phyloP scores from a whole-genome alignment of 2,113 vertebrate species.

The Oxyura jamaicensis region DNA sequence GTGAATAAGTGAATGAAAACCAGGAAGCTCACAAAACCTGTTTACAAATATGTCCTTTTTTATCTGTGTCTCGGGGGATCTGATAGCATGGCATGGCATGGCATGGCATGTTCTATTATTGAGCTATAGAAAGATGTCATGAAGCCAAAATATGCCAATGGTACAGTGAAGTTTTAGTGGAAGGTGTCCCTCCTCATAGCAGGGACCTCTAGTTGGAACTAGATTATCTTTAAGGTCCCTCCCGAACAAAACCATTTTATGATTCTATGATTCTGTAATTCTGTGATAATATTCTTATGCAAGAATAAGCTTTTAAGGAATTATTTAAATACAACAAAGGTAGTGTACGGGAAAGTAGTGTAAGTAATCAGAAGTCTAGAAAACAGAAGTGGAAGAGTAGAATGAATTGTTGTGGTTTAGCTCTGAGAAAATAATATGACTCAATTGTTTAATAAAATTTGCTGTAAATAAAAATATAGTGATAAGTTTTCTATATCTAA shows the following conservation, averaged over 20 bases:
- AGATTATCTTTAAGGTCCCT: too few relatives aligned
- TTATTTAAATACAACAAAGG: not conserved
- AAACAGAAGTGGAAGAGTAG: not conserved
- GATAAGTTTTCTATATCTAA: not conserved
- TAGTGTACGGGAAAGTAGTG: not conserved
- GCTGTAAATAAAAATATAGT: not conserved
- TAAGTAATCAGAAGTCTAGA: not conserved
- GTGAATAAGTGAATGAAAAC: slow-evolving; percentile 58
- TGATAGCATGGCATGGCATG: too few relatives aligned
- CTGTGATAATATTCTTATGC: not conserved
- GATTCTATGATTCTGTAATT: too few relatives aligned
- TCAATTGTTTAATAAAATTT: not conserved
- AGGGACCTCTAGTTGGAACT: too few relatives aligned
- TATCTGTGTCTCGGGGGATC: not conserved
- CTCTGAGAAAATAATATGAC: not conserved
- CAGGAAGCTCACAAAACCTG: slow-evolving; percentile 30
- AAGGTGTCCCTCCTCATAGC: too few relatives aligned
- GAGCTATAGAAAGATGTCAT: not conserved
- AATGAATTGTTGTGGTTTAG: not conserved
- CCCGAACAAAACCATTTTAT: too few relatives aligned
- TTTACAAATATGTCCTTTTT: slow-evolving; percentile 62
- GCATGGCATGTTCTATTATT: not conserved
- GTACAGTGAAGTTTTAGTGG: not conserved
- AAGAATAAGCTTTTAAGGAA: not conserved
- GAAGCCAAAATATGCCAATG: not conserved